phyloP scores from a whole-genome alignment of 2,113 vertebrate species.

The Turnix velox region DNA sequence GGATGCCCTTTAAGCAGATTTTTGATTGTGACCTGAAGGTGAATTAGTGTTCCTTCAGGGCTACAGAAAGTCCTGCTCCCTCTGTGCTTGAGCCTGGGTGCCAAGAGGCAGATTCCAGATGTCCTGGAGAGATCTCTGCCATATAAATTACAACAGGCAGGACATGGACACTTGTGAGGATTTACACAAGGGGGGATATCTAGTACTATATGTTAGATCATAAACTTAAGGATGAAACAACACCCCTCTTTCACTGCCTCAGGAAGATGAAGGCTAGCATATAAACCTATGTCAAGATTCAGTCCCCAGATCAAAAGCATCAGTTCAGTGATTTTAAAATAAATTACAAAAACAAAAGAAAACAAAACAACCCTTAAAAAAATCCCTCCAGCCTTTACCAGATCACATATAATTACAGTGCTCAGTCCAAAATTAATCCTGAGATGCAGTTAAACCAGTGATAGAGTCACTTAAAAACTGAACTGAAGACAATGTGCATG shows the following conservation, averaged over 20 bases:
- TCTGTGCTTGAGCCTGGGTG: background rate
- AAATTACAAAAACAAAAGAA: background rate
- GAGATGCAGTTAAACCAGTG: background rate
- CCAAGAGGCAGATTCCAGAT: background rate
- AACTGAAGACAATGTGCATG: background rate
- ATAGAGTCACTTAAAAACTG: background rate
- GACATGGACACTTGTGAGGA: background rate
- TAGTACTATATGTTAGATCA: background rate
- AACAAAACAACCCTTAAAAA: background rate
- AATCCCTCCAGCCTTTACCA: background rate
- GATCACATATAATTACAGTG: background rate
- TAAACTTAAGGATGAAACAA: background rate
- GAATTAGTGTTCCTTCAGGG: background rate
- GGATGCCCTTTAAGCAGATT: background rate
- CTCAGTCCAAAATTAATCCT: background rate
- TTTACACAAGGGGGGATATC: fast-evolving
- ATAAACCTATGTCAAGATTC: background rate
- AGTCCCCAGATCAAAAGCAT: background rate
- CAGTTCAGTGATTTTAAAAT: background rate
- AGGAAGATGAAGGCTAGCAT: background rate
- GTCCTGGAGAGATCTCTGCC: background rate
- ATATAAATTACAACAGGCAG: background rate
- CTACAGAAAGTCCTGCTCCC: background rate
- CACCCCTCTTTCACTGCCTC: background rate
- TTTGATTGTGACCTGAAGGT: background rate